Evolutionary conservation across 2,113 vertebrate genomes (phyloP).

Genomic region (Chlamydotis undulata): DNA sequence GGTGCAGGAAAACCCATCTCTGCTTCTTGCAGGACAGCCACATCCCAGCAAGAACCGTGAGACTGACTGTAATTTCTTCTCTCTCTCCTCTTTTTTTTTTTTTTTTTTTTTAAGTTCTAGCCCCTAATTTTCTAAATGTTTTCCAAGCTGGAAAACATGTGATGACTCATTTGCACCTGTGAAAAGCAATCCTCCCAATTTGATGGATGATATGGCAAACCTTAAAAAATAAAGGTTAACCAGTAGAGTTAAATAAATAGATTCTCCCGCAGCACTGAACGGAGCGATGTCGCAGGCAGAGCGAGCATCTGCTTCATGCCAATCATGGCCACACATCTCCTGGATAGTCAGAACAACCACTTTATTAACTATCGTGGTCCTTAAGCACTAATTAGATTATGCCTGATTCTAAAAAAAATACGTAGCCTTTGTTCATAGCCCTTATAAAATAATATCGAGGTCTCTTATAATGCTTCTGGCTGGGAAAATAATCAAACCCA

Average conservation of each 20-base stretch:
- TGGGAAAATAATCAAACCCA: background rate
- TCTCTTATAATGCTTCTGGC: background rate
- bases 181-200: slow-evolving; percentile 32
- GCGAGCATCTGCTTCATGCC: slow-evolving; percentile 47
- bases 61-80: background rate
- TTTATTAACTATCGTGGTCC: background rate
- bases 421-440: background rate
- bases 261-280: background rate
- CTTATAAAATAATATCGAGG: background rate
- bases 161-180: slow-evolving; percentile 64
- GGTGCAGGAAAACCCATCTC: background rate
- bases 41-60: background rate
- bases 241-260: slow-evolving; percentile 55
- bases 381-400: slow-evolving; percentile 34
- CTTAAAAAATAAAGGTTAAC: slow-evolving; percentile 54
- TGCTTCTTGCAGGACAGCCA: background rate
- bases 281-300: background rate
- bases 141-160: slow-evolving; percentile 51
- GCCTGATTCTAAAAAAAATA: background rate
- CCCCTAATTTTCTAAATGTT: slow-evolving; percentile 32
- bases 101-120: background rate
- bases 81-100: background rate
- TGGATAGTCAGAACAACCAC: background rate
- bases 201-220: slow-evolving; percentile 63
- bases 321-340: slow-evolving; percentile 16